Conservation (phyloP, 2,113 vertebrate species). For the Cebidichthys violaceus region DNA sequence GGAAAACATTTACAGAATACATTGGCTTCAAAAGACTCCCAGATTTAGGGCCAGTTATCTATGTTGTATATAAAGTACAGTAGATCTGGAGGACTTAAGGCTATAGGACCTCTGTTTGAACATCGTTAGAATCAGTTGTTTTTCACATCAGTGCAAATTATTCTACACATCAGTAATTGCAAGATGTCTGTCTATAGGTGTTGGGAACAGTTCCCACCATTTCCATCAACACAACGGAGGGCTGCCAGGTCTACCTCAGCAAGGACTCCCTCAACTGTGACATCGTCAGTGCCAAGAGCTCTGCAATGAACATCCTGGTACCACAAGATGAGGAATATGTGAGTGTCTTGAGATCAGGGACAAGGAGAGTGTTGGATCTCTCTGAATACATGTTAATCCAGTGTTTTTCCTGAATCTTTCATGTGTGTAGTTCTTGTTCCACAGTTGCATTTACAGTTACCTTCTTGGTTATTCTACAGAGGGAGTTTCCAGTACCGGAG, state of each 20-base stretch:
- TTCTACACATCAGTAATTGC: neutral
- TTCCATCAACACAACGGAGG: constrained; percentile 98
- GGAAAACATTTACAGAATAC: neutral
- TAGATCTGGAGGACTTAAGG: neutral
- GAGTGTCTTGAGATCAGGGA: constrained; percentile 74
- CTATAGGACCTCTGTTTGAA: neutral
- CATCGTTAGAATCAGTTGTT: neutral
- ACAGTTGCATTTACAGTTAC: neutral
- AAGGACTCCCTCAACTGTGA: constrained; percentile 91
- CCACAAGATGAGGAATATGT: constrained; percentile 94
- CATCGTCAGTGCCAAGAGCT: constrained; percentile 97
- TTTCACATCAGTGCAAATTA: neutral
- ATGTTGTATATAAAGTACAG: neutral
- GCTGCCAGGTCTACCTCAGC: constrained; percentile 97
- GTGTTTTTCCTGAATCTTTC: neutral
- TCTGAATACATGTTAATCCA: neutral
- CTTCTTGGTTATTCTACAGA: constrained; percentile 80
- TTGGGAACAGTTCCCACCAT: constrained; percentile 96
- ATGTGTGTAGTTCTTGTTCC: neutral
- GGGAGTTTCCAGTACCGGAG: constrained; percentile 96
- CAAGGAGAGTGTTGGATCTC: no score
- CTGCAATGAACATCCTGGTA: constrained; percentile 96
- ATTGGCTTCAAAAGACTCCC: neutral
- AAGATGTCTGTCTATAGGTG: constrained; percentile 83
- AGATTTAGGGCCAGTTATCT: neutral